Percentiles rank a stretch among this genome's conserved stretches.
phyloP scores from a whole-genome alignment of 1,140 invertebrate genomes.

The Carposina sasakii region DNA sequence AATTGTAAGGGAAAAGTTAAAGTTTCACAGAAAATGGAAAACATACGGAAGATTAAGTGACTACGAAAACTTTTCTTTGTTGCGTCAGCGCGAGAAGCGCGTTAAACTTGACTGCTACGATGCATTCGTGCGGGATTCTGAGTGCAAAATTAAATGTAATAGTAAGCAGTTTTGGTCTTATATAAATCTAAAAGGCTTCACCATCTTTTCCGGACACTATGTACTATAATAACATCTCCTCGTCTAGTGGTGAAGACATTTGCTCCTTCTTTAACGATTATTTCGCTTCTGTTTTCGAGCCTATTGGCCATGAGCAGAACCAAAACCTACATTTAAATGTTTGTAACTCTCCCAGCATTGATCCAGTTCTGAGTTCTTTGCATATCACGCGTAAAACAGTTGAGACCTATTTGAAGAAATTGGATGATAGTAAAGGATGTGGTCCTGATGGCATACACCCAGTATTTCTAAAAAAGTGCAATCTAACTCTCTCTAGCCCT shows the following conservation, averaged over 20 bases:
- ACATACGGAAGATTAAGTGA: slow-evolving; percentile 1
- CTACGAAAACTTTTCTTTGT: slow-evolving; percentile 3
- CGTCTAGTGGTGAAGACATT: too few relatives aligned
- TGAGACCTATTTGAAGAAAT: neutral
- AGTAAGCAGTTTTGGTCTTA: slow-evolving; percentile 3
- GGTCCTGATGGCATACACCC: neutral
- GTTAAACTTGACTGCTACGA: slow-evolving; percentile 1
- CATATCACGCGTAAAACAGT: neutral
- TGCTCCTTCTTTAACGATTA: too few relatives aligned
- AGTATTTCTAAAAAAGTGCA: neutral
- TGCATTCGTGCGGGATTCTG: neutral
- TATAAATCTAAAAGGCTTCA: neutral
- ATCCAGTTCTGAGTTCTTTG: too few relatives aligned
- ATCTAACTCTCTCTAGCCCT: neutral
- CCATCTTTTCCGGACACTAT: slow-evolving; percentile 2
- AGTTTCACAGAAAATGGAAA: slow-evolving; percentile 11
- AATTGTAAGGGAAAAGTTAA: slow-evolving; percentile 6
- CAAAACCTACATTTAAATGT: too few relatives aligned
- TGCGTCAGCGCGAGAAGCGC: neutral
- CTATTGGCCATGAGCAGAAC: too few relatives aligned
- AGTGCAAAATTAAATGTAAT: neutral
- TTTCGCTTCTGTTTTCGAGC: too few relatives aligned
- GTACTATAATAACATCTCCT: slow-evolving; percentile 6
- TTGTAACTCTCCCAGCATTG: too few relatives aligned
- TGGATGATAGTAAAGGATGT: neutral